Evolutionary conservation across 2,113 vertebrate genomes (phyloP).

Genomic region (Gobio gobio): DNA sequence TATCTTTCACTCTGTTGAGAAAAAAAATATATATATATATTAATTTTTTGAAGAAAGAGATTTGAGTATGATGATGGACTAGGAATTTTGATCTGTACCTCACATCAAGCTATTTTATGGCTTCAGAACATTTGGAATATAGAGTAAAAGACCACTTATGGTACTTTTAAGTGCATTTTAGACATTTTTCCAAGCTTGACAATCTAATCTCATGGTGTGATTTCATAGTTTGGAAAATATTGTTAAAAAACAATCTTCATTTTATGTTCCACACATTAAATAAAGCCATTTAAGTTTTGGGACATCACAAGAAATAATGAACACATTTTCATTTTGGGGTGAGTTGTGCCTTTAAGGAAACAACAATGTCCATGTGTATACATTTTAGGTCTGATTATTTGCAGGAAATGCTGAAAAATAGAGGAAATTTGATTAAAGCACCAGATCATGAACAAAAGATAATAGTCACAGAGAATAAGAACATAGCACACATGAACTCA

Average conservation of each 20-base stretch:
- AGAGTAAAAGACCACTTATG: neutral
- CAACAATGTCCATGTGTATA: conserved; percentile 1
- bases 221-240: too few relatives aligned
- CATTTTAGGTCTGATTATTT: conserved; percentile 24
- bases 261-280: too few relatives aligned
- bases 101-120: neutral
- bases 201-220: too few relatives aligned
- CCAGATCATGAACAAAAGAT: neutral
- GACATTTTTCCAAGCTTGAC: neutral
- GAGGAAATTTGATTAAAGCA: neutral
- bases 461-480: neutral
- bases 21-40: neutral
- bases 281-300: neutral
- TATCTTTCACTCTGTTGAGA: neutral
- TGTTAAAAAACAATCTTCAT: too few relatives aligned
- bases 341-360: neutral
- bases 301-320: neutral
- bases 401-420: neutral
- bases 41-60: neutral
- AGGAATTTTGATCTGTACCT: neutral
- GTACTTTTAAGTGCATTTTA: neutral
- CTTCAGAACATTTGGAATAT: neutral
- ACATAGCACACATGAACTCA: neutral
- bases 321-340: neutral
- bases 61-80: neutral